Evolutionary conservation across 2,797 vertebrate genomes (phyloP), one percentile per base, ranked within the genome.

Genomic region (Babyrousa celebensis): DNA sequence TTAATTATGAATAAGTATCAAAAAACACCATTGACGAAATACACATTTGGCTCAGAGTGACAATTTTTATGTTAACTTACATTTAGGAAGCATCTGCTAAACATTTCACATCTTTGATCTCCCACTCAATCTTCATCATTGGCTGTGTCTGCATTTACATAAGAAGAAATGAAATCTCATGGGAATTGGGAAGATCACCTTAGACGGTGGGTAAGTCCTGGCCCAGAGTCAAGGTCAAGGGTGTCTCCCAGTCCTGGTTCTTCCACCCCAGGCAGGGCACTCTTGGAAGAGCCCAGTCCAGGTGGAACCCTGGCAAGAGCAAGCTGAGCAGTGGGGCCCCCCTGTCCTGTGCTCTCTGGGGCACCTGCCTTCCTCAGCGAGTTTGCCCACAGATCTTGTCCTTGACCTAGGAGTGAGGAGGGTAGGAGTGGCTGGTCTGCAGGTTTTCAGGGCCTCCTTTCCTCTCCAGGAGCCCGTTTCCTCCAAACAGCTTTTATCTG

Each of bases 241-340:
- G 7, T 29, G 36, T n/a, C 3, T 5, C 4, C 11, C 12, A 18
- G 14, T 12, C 5, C 18, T 20, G 9, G 32, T 16, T 48, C 68
- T 68, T 48, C 40, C 12, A 4, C 18, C 12, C 6, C 1, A 1
- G 7, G 29, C 12, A 23, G 12, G 16, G 27, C 0, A 5, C 1
- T 58, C 40, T 6, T 1, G 0, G 29, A 29, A 68, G 63, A 75
- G 85, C 70, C 2, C 1, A 11, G 48, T 21, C 56, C 20, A 12
- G 5, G 9, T 1, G 1, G 32, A 15, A 62, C 23, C 10, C 23
- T 36, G 16, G 78, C 21, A 17, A 36, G 21, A 17, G 23, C 0
- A 5, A 80, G 15, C 9, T 17, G 23, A 36, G 15, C 1, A 0
- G 36, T 0, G 3, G 36, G 7, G 3, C 4, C 25, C 1, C 52